Evolutionary conservation across 2,113 vertebrate species (phyloP), one percentile per base, ranked within the genome.

Genomic region (Nothobranchius kuhntae): DNA sequence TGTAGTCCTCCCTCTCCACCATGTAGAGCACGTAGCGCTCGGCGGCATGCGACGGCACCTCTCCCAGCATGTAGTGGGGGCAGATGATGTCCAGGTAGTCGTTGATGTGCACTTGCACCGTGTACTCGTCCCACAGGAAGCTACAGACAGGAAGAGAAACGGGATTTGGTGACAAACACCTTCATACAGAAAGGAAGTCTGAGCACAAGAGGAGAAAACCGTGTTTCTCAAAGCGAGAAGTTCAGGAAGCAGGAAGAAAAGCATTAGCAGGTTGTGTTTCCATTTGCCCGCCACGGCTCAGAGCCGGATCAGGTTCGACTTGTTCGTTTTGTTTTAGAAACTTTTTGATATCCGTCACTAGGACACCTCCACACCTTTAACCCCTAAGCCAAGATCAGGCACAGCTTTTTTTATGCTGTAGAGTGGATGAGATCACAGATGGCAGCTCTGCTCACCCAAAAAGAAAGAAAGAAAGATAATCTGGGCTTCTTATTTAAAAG

Each of bases 41-140:
- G 53, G 96, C 95, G 53, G 86, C 53, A 0, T 89, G 85, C 0
- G 87, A 86, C 0, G 92, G 75, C 77, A 92, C 84, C 7, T 92
- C 89, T 7, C 92, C 91, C 3, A 90, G 95, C 78, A 92, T 80
- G 0, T 98, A 98, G 76, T 99, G 96, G 0, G 97, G 97, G 75
- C 97, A 99, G 88, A 98, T 86, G 76, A 99, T 97, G 84, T 98
- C 97, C 90, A 99, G 85, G 80, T 98, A 97, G 85, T 99, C 96
- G 0, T 97, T 96, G 53, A 97, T 92, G 2, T 13, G 90, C 30
- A 98, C 96, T 1, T 94, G 86, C 11, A 98, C 93, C 0, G 90
- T 91, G 83, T 95, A 96, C 40, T 95, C 93, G 0, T 93, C 90
- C 80, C 68, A 84, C 48, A 88, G 81, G 68, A 99, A 96, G 76